phyloP scores from a whole-genome alignment of 2,888 invertebrate species.

The Ephialtes manifestator region DNA sequence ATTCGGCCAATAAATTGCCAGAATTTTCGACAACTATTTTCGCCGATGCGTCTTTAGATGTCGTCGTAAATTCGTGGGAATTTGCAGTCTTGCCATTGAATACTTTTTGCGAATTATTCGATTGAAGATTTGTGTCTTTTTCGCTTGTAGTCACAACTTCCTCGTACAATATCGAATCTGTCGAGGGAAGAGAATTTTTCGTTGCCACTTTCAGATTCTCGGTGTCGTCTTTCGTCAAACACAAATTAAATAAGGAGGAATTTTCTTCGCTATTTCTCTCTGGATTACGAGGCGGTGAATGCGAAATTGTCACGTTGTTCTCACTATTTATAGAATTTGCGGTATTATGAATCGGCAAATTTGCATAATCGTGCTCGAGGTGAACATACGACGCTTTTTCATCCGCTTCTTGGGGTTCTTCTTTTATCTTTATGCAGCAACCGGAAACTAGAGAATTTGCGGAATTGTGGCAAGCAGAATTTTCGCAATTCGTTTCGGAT shows the following conservation, averaged over 20 bases:
- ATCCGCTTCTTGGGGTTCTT: conserved; percentile 31
- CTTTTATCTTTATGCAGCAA: conserved; percentile 35
- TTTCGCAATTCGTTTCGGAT: conserved; percentile 1
- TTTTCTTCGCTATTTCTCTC: conserved; percentile 7
- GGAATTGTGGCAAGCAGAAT: not conserved
- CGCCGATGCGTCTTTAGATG: conserved; percentile 18
- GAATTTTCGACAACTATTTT: conserved; percentile 1
- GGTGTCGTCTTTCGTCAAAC: not conserved
- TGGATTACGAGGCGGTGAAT: conserved; percentile 47
- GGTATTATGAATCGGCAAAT: conserved; percentile 25
- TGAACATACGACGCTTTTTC: conserved; percentile 52
- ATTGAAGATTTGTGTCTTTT: not conserved
- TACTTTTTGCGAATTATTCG: not conserved
- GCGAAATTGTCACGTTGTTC: conserved; percentile 63
- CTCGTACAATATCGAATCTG: conserved; percentile 11
- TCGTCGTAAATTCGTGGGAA: conserved; percentile 3
- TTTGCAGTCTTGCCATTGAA: conserved; percentile 20
- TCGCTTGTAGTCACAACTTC: conserved; percentile 30
- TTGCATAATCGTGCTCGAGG: conserved; percentile 70
- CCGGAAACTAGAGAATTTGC: not conserved
- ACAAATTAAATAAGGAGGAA: not conserved
- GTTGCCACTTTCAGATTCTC: not conserved
- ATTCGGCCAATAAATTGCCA: not conserved
- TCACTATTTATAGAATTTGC: conserved; percentile 36
- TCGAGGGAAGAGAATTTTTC: not conserved